Conservation (phyloP, 1,140 invertebrate genomes). For the Ceratina australensis region DNA sequence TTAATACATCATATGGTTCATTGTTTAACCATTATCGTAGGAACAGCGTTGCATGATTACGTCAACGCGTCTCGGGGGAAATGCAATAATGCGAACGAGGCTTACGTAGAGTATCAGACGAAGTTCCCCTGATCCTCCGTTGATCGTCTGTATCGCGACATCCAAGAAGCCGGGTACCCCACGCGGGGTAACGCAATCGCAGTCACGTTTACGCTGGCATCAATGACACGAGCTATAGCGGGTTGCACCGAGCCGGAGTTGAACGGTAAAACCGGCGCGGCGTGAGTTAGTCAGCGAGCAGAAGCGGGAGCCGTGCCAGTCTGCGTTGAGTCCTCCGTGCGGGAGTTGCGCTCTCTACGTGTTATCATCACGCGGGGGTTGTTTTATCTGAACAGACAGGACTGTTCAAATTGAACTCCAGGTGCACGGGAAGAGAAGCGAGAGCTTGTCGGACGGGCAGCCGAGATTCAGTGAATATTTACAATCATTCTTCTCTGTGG, state of each 20-base stretch:
- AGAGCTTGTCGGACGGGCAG: conserved; percentile 16
- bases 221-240: conserved; percentile 31
- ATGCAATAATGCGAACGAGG: too few relatives aligned
- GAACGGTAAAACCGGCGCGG: conserved; percentile 47
- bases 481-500: conserved; percentile 20
- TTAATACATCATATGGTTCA: too few relatives aligned
- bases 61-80: too few relatives aligned
- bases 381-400: background rate
- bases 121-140: background rate
- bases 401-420: conserved; percentile 3
- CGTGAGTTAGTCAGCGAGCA: conserved; percentile 54
- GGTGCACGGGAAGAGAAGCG: conserved; percentile 53
- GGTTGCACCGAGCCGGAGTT: conserved; percentile 18
- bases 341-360: conserved; percentile 62
- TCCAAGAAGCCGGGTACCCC: conserved; percentile 2
- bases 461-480: conserved; percentile 30
- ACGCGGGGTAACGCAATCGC: background rate
- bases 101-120: background rate
- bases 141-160: background rate
- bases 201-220: conserved; percentile 26
- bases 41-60: background rate
- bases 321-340: conserved; percentile 53
- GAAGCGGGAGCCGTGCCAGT: conserved; percentile 55
- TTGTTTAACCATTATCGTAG: background rate
- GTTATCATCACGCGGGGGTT: conserved; percentile 42